These are phyloP conservation scores for Gymnocheta viridis DNA, from an alignment of 2,888 invertebrate species.

Conservation along the genomic window DNA sequence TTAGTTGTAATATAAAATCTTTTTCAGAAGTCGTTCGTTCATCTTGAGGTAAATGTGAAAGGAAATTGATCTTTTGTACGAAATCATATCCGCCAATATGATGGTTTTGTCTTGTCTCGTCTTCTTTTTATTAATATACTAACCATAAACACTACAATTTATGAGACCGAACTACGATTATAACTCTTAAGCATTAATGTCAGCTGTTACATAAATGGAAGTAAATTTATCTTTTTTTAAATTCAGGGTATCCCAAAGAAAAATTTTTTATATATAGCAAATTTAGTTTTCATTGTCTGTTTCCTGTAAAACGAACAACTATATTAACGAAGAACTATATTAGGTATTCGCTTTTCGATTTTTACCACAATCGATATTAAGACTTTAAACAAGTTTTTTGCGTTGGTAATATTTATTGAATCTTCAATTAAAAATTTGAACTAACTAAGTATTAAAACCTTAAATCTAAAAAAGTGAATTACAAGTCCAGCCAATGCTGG, in stretches of 20 bases:
- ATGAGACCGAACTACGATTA: conserved; percentile 14
- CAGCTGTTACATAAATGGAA: conserved; percentile 37
- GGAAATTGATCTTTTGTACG: background rate
- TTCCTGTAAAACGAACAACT: too few relatives aligned
- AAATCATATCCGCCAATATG: background rate
- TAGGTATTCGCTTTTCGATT: too few relatives aligned
- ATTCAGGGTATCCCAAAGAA: background rate
- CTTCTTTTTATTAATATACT: conserved; percentile 30
- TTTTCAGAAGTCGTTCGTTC: background rate
- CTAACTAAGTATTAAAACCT: too few relatives aligned
- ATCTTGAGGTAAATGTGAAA: background rate
- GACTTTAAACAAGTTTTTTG: too few relatives aligned
- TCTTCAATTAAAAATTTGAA: too few relatives aligned
- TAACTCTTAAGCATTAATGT: conserved; percentile 54
- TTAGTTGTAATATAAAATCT: background rate
- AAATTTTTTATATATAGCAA: too few relatives aligned
- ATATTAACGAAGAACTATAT: too few relatives aligned
- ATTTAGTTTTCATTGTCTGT: too few relatives aligned
- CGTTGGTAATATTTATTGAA: too few relatives aligned
- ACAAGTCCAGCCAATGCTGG: too few relatives aligned
- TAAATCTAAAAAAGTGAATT: too few relatives aligned
- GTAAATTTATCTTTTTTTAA: background rate
- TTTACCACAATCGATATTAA: too few relatives aligned
- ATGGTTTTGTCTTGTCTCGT: background rate
- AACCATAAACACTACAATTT: conserved; percentile 42